These are phyloP conservation scores for Ceratina japonica DNA, from an alignment of 1,140 invertebrate genomes.

Conservation along the genomic window DNA sequence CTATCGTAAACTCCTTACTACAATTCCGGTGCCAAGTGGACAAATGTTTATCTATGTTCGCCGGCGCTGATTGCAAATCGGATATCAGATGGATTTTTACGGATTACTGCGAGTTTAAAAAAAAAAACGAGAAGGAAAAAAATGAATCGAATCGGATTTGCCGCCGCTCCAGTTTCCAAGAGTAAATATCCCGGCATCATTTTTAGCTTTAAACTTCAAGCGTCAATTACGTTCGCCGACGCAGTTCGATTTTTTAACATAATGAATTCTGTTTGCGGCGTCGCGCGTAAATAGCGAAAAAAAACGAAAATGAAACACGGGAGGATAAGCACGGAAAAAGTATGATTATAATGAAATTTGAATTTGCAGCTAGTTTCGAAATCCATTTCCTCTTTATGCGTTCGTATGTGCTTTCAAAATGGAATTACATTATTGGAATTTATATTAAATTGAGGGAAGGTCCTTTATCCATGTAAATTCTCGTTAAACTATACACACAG, in stretches of 20 bases:
- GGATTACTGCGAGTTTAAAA: background rate
- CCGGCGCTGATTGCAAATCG: constrained; percentile 10
- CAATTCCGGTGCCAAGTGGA: background rate
- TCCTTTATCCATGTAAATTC: too few species aligned
- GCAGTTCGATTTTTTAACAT: too few species aligned
- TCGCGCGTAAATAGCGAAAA: too few species aligned
- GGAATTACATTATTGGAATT: background rate
- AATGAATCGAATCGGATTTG: background rate
- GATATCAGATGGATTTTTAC: background rate
- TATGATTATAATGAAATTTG: too few species aligned
- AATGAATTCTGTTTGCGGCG: too few species aligned
- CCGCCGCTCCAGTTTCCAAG: background rate
- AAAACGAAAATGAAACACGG: too few species aligned
- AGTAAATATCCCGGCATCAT: background rate
- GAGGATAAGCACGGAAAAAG: too few species aligned
- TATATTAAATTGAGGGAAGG: background rate
- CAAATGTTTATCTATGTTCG: background rate
- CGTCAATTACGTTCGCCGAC: too few species aligned
- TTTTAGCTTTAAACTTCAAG: background rate
- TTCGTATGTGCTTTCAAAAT: background rate
- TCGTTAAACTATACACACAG: too few species aligned
- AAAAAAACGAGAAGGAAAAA: background rate
- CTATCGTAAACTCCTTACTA: constrained; percentile 12
- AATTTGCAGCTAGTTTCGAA: too few species aligned
- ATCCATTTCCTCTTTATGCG: too few species aligned